Conservation (phyloP, 2,113 vertebrate species). For the Laterallus jamaicensis region DNA sequence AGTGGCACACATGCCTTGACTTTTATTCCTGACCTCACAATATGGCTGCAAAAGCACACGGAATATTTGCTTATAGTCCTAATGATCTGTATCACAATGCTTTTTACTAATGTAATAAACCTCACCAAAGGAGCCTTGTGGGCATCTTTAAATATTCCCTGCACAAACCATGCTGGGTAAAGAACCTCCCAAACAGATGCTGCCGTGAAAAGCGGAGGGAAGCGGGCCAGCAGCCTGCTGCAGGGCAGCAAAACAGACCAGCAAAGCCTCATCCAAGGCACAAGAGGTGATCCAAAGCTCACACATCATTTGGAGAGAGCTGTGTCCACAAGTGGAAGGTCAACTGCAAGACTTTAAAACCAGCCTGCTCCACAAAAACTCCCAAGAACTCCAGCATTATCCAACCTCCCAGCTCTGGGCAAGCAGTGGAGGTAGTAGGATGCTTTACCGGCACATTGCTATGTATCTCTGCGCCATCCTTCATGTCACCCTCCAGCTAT, state of each 20-base stretch:
- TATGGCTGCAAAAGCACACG: not conserved
- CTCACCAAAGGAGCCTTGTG: not conserved
- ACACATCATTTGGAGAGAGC: not conserved
- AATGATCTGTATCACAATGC: not conserved
- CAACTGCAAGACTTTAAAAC: not conserved
- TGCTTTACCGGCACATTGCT: rapidly evolving
- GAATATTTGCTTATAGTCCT: not conserved
- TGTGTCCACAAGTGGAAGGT: not conserved
- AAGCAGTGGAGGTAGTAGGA: not conserved
- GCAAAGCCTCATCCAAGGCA: not conserved
- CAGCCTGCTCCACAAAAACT: not conserved
- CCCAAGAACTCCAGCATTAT: not conserved
- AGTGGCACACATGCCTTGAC: rapidly evolving
- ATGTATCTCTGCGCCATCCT: not conserved
- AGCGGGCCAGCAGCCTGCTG: not conserved
- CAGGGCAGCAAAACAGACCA: not conserved
- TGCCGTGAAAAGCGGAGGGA: rapidly evolving
- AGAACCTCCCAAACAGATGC: not conserved
- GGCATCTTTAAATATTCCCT: constrained; percentile 27
- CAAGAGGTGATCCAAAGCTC: not conserved
- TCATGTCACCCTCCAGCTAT: not conserved
- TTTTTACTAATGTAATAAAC: constrained; percentile 1
- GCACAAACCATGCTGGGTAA: not conserved
- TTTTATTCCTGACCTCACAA: not conserved
- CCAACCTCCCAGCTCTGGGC: not conserved